phyloP scores from a whole-genome alignment of 2,113 vertebrate genomes.

The Equus quagga region DNA sequence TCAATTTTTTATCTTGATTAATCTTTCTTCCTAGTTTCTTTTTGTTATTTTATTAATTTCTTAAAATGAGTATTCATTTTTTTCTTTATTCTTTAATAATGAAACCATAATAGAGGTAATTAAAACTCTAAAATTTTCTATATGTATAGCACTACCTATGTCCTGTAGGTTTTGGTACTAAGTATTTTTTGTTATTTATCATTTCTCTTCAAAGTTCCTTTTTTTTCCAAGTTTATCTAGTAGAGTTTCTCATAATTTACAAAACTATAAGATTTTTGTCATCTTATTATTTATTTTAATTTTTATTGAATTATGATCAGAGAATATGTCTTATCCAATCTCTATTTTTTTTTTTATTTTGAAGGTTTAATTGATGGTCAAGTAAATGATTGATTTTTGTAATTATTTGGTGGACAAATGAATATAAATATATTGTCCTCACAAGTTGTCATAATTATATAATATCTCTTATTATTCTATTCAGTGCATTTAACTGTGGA shows the following conservation, averaged over 20 bases:
- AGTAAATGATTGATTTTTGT: slow-evolving; percentile 23
- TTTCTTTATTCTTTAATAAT: slow-evolving; percentile 13
- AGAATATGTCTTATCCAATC: not conserved
- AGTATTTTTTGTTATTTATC: not conserved
- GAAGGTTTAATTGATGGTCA: slow-evolving; percentile 1
- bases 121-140: not conserved
- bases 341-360: not conserved
- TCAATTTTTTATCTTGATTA: not conserved
- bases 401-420: not conserved
- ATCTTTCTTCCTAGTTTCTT: not conserved
- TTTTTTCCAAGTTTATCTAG: not conserved
- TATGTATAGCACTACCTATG: not conserved
- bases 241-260: not conserved
- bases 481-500: slow-evolving; percentile 2
- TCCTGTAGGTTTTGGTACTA: not conserved
- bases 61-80: not conserved
- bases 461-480: not conserved
- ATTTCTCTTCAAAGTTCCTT: not conserved
- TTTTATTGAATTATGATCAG: not conserved
- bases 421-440: not conserved
- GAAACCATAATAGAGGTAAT: not conserved
- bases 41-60: not conserved
- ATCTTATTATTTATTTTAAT: not conserved
- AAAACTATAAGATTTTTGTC: not conserved
- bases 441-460: not conserved